Evolutionary conservation across 2,888 invertebrate genomes (phyloP), one percentile per base, ranked within the genome.

Genomic region (Smittia aterrima): DNA sequence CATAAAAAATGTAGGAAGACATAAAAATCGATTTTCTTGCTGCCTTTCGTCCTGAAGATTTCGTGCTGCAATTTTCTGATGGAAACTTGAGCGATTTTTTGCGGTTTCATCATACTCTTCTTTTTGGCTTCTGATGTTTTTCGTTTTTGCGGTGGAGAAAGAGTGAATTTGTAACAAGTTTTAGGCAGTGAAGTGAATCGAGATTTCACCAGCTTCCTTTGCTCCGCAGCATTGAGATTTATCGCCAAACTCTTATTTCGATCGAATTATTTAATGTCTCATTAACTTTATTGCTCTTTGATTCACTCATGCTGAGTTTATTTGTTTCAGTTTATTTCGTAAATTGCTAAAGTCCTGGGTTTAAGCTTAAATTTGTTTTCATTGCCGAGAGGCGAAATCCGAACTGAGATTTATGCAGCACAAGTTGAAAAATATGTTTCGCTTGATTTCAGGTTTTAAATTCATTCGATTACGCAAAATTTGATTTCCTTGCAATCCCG

Each of bases 1-100:
- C 70, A 70, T 70, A 70, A 70, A 70, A 70, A 70, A 70, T 70
- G 70, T 70, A 70, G 70, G 54, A 70, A 70, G 70, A 54, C 70
- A 70, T 70, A 70, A 70, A 70, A 70, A 70, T 70, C 70, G 70
- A 70, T 70, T 70, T 70, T 67, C 38, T 47, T 68, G 22, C 38
- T 66, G 7, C 38, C 27, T 47, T 47, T 47, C 47, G 47, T 47
- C 47, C 47, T n/a, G 47, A 32, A 32, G 32, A 32, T 47, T 47
- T 47, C 47, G 11, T 47, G 47, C n/a, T 47, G 47, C 47, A 47
- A n/a, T 47, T 6, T 47, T 47, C 16, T 6, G 47, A 47, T 47
- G 47, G 11, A 47, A 47, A 47, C 47, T 47, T 47, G 47, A 47
- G 16, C 16, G n/a, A n/a, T 47, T 16, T 47, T 47, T 47, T 47